These are phyloP conservation scores for Mionectes macconnelli DNA, from an alignment of 2,113 vertebrate species.

Conservation along the genomic window DNA sequence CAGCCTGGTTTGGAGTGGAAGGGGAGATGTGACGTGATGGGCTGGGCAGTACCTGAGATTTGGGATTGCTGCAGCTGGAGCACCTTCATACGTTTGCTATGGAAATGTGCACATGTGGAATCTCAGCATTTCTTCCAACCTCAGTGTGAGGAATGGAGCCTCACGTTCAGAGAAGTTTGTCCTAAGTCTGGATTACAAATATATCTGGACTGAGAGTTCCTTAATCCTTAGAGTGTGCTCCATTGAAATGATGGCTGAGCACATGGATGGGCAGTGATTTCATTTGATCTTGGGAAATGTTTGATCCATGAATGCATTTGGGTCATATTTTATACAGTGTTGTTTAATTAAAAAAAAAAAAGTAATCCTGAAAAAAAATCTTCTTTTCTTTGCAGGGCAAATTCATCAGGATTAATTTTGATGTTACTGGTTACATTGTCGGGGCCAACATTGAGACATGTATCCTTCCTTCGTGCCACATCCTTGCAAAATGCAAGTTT, in stretches of 20 bases:
- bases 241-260: background rate
- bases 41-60: background rate
- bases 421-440: slow-evolving; percentile 97
- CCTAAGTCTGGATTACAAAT: background rate
- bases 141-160: background rate
- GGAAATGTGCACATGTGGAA: background rate
- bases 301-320: background rate
- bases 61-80: background rate
- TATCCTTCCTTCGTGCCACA: slow-evolving; percentile 79
- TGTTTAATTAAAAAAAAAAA: background rate
- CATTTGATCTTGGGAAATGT: background rate
- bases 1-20: background rate
- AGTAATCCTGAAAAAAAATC: background rate
- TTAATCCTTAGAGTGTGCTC: too few relatives aligned
- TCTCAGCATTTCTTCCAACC: background rate
- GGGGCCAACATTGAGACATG: slow-evolving; percentile 99
- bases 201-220: rapidly evolving
- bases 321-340: background rate
- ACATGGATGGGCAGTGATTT: background rate
- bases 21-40: background rate
- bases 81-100: background rate
- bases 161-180: background rate
- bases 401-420: slow-evolving; percentile 98
- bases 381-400: slow-evolving; percentile 83
- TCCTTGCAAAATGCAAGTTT: background rate